Percentiles rank a stretch among this genome's conserved stretches.
Conservation (phyloP, 1,140 invertebrate species). For the Zophobas morio region DNA sequence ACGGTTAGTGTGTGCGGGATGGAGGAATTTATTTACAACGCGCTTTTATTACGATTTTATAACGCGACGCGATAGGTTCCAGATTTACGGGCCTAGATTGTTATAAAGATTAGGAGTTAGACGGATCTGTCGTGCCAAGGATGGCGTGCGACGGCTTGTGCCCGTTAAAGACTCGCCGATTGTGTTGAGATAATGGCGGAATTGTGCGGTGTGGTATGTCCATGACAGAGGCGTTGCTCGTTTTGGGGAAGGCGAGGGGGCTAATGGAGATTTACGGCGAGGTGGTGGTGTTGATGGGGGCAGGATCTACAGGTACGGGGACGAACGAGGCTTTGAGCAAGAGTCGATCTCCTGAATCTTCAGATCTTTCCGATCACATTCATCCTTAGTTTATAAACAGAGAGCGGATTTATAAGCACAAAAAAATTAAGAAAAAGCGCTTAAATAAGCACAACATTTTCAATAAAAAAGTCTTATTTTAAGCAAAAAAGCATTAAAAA, state of each 20-base stretch:
- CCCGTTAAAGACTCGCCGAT: constrained; percentile 36
- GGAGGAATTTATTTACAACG: constrained; percentile 40
- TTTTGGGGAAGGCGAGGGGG: neutral
- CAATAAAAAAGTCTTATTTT: no score
- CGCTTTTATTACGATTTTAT: constrained; percentile 35
- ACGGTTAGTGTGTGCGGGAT: constrained; percentile 17
- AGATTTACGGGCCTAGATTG: constrained; percentile 34
- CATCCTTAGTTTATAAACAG: no score
- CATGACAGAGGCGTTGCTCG: constrained; percentile 7
- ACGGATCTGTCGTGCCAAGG: constrained; percentile 29
- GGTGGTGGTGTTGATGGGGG: no score
- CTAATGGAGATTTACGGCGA: neutral
- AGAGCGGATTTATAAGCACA: no score
- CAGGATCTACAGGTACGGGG: neutral
- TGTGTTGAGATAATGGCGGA: constrained; percentile 31
- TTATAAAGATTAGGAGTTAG: constrained; percentile 37
- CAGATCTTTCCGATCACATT: no score
- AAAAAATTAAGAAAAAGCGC: no score
- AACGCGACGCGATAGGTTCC: constrained; percentile 35
- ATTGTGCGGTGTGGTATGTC: constrained; percentile 23
- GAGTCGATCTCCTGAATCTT: no score
- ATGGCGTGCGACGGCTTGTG: constrained; percentile 36
- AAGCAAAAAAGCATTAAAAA: no score
- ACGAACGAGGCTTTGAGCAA: neutral
- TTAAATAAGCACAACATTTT: no score